phyloP scores from a whole-genome alignment of 2,888 invertebrate species.

The Cantharis rufa region DNA sequence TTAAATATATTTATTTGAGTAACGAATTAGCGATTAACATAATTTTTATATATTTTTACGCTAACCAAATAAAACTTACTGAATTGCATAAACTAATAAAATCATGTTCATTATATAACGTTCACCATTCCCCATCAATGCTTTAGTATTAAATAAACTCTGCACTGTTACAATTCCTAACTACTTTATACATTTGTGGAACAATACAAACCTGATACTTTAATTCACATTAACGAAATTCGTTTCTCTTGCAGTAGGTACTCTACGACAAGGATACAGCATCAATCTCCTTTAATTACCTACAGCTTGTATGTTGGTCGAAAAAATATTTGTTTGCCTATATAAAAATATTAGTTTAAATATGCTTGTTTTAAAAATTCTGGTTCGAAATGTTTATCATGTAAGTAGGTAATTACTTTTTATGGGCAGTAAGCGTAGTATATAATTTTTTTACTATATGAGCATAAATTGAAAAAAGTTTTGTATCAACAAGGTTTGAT shows the following conservation, averaged over 20 bases:
- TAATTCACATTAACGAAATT: not conserved
- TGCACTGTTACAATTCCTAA: not conserved
- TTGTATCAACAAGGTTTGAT: not conserved
- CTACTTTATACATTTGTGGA: not conserved
- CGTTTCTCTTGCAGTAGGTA: not conserved
- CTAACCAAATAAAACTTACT: too few species aligned
- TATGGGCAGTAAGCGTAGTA: not conserved
- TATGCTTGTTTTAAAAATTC: too few species aligned
- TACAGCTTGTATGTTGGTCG: not conserved
- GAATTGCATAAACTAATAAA: too few species aligned
- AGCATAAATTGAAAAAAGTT: not conserved
- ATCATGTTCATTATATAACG: too few species aligned
- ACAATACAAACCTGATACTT: not conserved
- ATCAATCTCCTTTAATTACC: not conserved
- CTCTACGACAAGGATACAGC: not conserved
- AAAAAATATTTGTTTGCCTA: not conserved
- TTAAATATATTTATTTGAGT: too few species aligned
- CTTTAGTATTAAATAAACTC: not conserved
- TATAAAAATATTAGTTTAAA: not conserved
- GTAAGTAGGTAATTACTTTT: not conserved
- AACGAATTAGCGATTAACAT: too few species aligned
- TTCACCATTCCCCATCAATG: not conserved
- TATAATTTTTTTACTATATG: not conserved
- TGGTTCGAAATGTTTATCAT: not conserved
- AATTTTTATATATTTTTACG: too few species aligned